Conservation (phyloP, 2,888 invertebrate genomes). For the Cloeon dipterum region DNA sequence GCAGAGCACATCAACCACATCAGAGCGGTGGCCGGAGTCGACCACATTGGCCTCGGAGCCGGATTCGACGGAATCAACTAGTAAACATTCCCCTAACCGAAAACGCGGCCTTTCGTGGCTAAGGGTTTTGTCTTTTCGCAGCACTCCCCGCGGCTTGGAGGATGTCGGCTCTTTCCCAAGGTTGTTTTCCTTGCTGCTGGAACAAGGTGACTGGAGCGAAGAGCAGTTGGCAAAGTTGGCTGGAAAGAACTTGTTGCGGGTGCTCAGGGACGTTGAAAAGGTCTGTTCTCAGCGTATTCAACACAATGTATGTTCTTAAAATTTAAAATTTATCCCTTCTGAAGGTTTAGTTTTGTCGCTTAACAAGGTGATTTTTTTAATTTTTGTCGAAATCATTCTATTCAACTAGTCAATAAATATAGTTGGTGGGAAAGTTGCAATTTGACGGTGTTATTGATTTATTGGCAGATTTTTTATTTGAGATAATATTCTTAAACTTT, state of each 20-base stretch:
- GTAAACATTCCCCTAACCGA: conserved; percentile 17
- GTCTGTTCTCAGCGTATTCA: no score
- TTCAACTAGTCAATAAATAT: no score
- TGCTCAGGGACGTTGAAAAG: conserved; percentile 43
- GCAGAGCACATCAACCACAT: conserved; percentile 67
- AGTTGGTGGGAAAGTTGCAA: no score
- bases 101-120: background rate
- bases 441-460: no score
- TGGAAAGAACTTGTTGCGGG: conserved; percentile 50
- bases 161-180: conserved; percentile 59
- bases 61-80: conserved; percentile 57
- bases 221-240: conserved; percentile 56
- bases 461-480: no score
- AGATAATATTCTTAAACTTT: no score
- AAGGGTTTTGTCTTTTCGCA: conserved; percentile 15
- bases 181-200: conserved; percentile 48
- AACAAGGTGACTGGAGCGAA: conserved; percentile 32
- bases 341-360: no score
- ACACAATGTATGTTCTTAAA: no score
- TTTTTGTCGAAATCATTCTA: no score
- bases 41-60: conserved; percentile 69
- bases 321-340: no score
- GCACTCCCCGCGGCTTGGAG: conserved; percentile 60
- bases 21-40: conserved; percentile 54
- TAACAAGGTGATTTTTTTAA: no score